A percentile compares a stretch with the other conserved stretches of the same genome.
Conservation (phyloP, 2,888 invertebrate species). For the Andrena fulva region DNA sequence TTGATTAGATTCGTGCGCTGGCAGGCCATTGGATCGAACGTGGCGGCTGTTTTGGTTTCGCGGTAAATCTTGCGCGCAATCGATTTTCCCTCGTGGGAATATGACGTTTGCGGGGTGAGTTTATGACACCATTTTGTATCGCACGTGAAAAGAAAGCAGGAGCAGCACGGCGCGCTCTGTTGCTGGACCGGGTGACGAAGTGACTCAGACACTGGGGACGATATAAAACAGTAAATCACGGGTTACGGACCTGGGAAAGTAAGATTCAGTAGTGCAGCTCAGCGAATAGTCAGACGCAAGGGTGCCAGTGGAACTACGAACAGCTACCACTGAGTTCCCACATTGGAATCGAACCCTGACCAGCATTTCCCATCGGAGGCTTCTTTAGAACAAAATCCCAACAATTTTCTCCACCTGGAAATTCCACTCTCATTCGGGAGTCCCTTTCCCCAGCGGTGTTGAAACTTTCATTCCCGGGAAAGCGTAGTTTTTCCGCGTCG, state of each 20-base stretch:
- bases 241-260: neutral
- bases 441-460: neutral
- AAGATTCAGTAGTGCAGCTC: neutral
- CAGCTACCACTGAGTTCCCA: neutral
- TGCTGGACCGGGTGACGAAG: neutral
- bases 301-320: neutral
- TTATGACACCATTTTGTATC: neutral
- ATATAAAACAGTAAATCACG: too few species aligned
- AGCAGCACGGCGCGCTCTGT: neutral
- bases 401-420: neutral
- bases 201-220: neutral
- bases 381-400: neutral
- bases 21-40: slow-evolving; percentile 12
- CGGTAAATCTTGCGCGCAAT: slow-evolving; percentile 12
- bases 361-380: neutral
- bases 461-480: slow-evolving; percentile 21
- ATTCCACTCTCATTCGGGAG: neutral
- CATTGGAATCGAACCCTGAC: neutral
- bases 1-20: slow-evolving; percentile 29
- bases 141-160: neutral
- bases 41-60: slow-evolving; percentile 26
- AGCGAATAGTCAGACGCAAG: neutral
- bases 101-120: neutral
- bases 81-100: neutral
- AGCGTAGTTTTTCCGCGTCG: slow-evolving; percentile 14